Percentiles rank a stretch among this genome's conserved stretches.
phyloP scores from a whole-genome alignment of 2,888 invertebrate species.

The Acanthosepion pharaonis region DNA sequence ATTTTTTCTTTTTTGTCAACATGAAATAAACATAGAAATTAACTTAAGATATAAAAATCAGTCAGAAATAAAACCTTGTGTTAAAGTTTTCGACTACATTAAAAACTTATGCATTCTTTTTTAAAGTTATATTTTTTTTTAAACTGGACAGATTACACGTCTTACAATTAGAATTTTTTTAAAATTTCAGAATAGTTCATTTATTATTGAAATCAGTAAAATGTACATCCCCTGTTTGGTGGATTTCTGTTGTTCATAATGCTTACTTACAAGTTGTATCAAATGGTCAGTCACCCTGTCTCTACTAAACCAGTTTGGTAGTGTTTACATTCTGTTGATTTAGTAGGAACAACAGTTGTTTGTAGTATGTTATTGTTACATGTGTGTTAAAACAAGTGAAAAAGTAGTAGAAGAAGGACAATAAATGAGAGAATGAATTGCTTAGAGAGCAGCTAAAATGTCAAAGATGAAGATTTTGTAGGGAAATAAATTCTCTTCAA shows the following conservation, averaged over 20 bases:
- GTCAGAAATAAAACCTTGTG: too few relatives aligned
- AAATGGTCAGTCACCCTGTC: neutral
- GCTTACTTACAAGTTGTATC: neutral
- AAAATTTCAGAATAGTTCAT: too few relatives aligned
- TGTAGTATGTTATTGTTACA: neutral
- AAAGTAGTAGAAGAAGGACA: neutral
- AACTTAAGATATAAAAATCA: too few relatives aligned
- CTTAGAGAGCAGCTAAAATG: neutral
- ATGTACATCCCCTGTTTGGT: neutral
- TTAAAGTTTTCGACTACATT: too few relatives aligned
- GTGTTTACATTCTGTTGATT: neutral
- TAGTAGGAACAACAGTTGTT: neutral
- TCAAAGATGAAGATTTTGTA: neutral
- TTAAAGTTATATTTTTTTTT: too few relatives aligned
- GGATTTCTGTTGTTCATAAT: neutral
- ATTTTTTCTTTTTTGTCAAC: too few relatives aligned
- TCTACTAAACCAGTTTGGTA: neutral
- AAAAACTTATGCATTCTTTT: too few relatives aligned
- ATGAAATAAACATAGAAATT: too few relatives aligned
- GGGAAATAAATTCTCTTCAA: neutral
- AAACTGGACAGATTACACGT: too few relatives aligned
- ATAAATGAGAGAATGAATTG: neutral
- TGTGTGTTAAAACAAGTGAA: neutral
- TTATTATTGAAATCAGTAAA: too few relatives aligned
- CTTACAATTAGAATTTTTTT: too few relatives aligned